Evolutionary conservation across 23 tunicate species (phyloP).

Genomic region (Botrylloides violaceus): DNA sequence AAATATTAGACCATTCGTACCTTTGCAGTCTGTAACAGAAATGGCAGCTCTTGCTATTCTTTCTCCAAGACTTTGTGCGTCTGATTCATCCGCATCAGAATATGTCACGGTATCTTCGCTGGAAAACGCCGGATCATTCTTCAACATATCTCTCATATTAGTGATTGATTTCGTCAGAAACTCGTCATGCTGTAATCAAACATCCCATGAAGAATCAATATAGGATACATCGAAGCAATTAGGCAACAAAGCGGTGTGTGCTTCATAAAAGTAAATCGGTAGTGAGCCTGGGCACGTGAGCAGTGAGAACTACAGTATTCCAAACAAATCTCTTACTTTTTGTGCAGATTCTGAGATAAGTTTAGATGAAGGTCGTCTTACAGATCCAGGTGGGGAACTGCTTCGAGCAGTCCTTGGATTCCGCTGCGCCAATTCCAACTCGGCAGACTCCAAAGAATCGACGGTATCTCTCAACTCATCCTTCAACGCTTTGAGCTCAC

Average conservation of each 20-base stretch:
- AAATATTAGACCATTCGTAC: background rate
- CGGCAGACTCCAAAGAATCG: constrained; percentile 15
- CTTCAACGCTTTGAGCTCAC: constrained; percentile 41
- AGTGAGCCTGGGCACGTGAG: no score
- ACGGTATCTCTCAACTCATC: constrained; percentile 34
- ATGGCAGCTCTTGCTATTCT: constrained; percentile 54
- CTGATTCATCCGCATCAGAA: constrained; percentile 45
- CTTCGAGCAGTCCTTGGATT: background rate
- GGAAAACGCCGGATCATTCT: constrained; percentile 19
- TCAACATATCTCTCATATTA: constrained; percentile 54
- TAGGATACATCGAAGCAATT: no score
- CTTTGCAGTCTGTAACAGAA: constrained; percentile 1
- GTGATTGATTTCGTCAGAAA: constrained; percentile 57
- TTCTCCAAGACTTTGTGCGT: constrained; percentile 63
- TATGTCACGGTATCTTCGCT: constrained; percentile 5
- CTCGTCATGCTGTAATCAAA: constrained; percentile 56
- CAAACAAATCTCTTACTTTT: constrained; percentile 6
- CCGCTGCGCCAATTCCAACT: background rate
- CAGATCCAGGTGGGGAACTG: background rate
- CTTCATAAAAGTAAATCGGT: background rate
- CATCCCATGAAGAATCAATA: no score
- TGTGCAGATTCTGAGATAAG: constrained; percentile 8
- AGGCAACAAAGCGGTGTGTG: no score
- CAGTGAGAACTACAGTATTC: no score
- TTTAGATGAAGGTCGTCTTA: constrained; percentile 3